These are phyloP conservation scores for Acrocephalus kingi DNA, from an alignment of 2,113 vertebrate genomes.

Conservation along the genomic window DNA sequence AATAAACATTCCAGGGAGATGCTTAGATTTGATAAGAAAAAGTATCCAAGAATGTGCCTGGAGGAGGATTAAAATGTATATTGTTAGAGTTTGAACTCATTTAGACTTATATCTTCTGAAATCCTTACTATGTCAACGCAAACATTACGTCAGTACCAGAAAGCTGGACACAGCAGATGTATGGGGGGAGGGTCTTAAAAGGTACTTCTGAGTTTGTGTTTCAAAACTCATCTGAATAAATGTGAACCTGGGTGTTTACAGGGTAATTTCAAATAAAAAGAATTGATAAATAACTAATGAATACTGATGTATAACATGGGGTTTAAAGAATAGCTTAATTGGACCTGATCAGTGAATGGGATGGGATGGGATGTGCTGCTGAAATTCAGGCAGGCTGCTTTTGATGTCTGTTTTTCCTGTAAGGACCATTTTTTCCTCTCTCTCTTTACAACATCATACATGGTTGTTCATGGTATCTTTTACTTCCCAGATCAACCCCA, in stretches of 20 bases:
- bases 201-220: neutral
- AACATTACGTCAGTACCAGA: neutral
- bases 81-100: neutral
- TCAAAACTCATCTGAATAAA: neutral
- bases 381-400: neutral
- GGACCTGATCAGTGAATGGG: neutral
- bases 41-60: neutral
- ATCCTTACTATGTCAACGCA: neutral
- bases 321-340: neutral
- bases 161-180: neutral
- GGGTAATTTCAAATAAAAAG: neutral
- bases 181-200: neutral
- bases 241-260: neutral
- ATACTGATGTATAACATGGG: neutral
- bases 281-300: neutral
- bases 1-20: conserved; percentile 10
- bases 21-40: neutral
- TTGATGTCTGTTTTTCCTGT: neutral
- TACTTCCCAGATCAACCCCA: neutral
- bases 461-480: neutral
- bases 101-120: neutral
- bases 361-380: neutral
- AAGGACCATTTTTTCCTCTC: neutral
- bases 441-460: neutral
- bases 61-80: neutral